phyloP scores from a whole-genome alignment of 2,113 vertebrate genomes.

The Nesoenas mayeri region DNA sequence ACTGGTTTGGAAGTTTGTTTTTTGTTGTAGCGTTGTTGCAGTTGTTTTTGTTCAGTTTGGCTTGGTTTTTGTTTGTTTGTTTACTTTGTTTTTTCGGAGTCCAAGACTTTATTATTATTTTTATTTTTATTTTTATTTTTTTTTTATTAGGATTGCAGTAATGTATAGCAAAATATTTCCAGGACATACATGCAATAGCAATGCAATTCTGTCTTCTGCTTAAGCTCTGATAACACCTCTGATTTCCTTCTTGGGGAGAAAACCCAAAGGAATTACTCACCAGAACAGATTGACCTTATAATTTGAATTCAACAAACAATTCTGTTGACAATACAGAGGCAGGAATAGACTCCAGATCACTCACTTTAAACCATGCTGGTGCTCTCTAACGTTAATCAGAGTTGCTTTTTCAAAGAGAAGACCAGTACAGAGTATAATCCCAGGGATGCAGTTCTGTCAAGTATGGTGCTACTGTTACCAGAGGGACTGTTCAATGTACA shows the following conservation, averaged over 20 bases:
- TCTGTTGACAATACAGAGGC: not conserved
- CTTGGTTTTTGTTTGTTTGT: too few species aligned
- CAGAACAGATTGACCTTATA: not conserved
- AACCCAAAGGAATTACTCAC: not conserved
- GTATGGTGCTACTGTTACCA: not conserved
- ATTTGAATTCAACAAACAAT: conserved; percentile 32
- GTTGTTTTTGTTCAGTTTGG: too few species aligned
- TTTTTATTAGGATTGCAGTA: not conserved
- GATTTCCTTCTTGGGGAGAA: not conserved
- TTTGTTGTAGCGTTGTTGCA: too few species aligned
- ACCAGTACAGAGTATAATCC: not conserved
- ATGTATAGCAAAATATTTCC: not conserved
- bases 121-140: not conserved
- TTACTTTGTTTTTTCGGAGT: not conserved
- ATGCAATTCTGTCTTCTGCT: not conserved
- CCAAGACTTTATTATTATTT: not conserved
- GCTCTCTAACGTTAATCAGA: not conserved
- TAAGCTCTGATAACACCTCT: not conserved
- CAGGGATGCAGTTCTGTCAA: not conserved
- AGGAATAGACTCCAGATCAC: not conserved
- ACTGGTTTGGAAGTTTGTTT: too few species aligned
- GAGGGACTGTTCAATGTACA: not conserved
- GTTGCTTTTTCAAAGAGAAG: not conserved
- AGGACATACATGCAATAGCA: not conserved
- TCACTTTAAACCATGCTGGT: not conserved